Evolutionary conservation across 2,888 invertebrate genomes (phyloP), one percentile per base, ranked within the genome.

Genomic region (Aplocera efformata): DNA sequence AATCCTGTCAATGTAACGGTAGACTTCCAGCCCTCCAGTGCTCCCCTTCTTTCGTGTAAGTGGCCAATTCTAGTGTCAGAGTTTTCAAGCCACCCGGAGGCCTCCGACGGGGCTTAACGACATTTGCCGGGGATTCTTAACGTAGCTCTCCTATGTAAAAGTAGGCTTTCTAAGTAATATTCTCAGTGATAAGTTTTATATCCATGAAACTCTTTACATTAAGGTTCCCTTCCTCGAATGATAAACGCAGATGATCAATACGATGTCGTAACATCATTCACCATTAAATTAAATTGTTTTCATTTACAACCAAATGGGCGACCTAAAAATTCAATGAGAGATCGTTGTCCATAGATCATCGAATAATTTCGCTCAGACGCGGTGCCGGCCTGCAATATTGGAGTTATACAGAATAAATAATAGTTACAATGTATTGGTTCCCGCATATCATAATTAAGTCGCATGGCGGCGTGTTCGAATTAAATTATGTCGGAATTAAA

Each of bases 401-500:
- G 13, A 17, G 5, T 17, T 17, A 5, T 17, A 33, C 39, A 31
- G 39, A 25, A 39, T 43, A 45, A 45, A 32, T 8, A 33, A 21
- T 20, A 42, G 38, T 46, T 32, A 53, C 59, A 53, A 42, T 53
- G 47, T 46, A 54, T 51, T 42, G 44, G 39, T 63, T 71, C 65
- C 39, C 57, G 58, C 78, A 73, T 79, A 80, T 80, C 77, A 79
- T 81, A 79, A 81, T 81, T 79, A 81, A 79, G 74, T 65, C 71
- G 56, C 58, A 51, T 54, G 57, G 73, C 65, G 71, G 67, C 77
- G 70, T 81, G 80, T 80, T 80, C 72, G 74, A 78, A 78, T 79
- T 77, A 80, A 80, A 77, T 82, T 80, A 82, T 80, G 79, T 79
- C 68, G 58, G 65, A 77, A 79, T 81, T 76, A 81, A 80, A 79